A percentile compares a stretch with the other conserved stretches of the same genome.
Conservation (phyloP, 2,113 vertebrate species). For the Dolichallabes microphthalmus region DNA sequence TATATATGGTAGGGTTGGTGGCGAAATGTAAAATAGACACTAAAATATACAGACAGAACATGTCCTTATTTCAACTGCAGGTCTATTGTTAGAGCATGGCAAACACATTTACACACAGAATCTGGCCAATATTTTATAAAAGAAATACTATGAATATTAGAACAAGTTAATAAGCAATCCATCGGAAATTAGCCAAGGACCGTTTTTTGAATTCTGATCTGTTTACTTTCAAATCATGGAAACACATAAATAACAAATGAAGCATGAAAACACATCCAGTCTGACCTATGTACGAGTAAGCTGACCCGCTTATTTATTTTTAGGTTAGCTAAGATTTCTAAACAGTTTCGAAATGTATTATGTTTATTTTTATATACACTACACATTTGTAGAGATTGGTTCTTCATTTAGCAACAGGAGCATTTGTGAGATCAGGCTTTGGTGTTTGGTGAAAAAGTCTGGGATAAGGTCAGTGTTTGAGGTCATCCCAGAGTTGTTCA, state of each 20-base stretch:
- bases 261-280: slow-evolving; percentile 31
- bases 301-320: slow-evolving; percentile 46
- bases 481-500: not conserved
- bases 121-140: not conserved
- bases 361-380: not conserved
- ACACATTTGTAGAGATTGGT: not conserved
- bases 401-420: not conserved
- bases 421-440: not conserved
- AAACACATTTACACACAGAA: not conserved
- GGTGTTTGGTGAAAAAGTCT: not conserved
- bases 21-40: not conserved
- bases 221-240: slow-evolving; percentile 36
- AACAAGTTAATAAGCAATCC: not conserved
- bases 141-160: not conserved
- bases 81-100: not conserved
- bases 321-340: slow-evolving; percentile 7
- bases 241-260: slow-evolving; percentile 37
- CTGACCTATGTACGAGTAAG: slow-evolving; percentile 27
- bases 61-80: not conserved
- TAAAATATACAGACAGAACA: not conserved
- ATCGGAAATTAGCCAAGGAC: too few relatives aligned
- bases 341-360: not conserved
- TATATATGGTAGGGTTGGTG: not conserved
- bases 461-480: not conserved
- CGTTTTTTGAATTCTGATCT: slow-evolving; percentile 22